Evolutionary conservation across 2,888 invertebrate species (phyloP).

Genomic region (Lobophora halterata): DNA sequence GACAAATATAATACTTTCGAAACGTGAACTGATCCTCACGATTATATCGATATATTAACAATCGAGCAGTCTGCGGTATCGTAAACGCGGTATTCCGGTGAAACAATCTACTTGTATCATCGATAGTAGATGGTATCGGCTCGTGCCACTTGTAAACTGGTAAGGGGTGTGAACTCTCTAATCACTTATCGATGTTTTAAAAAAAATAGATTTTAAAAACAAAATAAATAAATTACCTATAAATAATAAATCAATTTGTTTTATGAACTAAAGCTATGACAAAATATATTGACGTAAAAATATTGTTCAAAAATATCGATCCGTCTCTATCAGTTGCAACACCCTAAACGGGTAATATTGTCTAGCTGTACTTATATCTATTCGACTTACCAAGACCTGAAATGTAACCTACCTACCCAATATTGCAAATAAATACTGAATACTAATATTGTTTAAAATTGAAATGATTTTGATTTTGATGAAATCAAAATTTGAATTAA

Average conservation of each 20-base stretch:
- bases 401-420: too few relatives aligned
- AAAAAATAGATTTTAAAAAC: too few relatives aligned
- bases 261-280: background rate
- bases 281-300: background rate
- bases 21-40: slow-evolving; percentile 57
- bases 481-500: too few relatives aligned
- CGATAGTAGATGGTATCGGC: slow-evolving; percentile 72
- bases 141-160: slow-evolving; percentile 74
- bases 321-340: too few relatives aligned
- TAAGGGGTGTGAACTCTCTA: slow-evolving; percentile 47
- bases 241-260: too few relatives aligned
- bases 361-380: too few relatives aligned
- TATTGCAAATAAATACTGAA: too few relatives aligned
- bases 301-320: background rate
- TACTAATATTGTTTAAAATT: too few relatives aligned
- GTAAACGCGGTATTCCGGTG: slow-evolving; percentile 58
- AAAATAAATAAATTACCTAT: too few relatives aligned
- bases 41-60: slow-evolving; percentile 56
- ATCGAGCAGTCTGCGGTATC: slow-evolving; percentile 55
- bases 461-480: too few relatives aligned
- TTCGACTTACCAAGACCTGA: too few relatives aligned
- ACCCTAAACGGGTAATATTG: too few relatives aligned
- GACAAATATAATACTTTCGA: slow-evolving; percentile 40
- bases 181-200: slow-evolving; percentile 38
- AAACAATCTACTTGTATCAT: slow-evolving; percentile 78